Conservation (phyloP, 1,140 invertebrate genomes). For the Hypsibius dujardini region DNA sequence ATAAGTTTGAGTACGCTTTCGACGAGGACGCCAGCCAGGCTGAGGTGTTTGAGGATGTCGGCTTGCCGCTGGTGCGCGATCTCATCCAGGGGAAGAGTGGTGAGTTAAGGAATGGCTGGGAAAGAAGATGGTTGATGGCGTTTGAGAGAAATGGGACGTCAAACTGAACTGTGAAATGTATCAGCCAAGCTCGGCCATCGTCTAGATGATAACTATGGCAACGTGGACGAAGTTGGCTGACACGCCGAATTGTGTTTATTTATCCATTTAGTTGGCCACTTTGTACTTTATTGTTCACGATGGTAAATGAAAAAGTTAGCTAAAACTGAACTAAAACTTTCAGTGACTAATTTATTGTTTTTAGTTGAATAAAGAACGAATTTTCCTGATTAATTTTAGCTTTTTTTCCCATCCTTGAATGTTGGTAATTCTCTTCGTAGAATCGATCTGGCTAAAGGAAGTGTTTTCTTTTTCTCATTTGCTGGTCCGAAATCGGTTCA, state of each 20-base stretch:
- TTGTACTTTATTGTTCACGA: too few relatives aligned
- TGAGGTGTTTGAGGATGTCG: constrained; percentile 65
- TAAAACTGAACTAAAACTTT: not conserved
- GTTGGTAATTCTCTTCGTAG: not conserved
- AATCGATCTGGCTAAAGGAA: not conserved
- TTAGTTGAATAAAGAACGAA: constrained; percentile 4
- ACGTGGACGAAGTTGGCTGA: not conserved
- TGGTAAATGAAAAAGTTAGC: too few relatives aligned
- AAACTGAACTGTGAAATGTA: not conserved
- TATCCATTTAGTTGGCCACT: not conserved
- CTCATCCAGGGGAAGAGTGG: constrained; percentile 52
- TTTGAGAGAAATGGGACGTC: not conserved
- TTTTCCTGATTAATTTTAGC: not conserved
- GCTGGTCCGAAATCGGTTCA: not conserved
- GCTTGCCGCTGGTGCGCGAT: constrained; percentile 60
- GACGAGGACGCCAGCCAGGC: constrained; percentile 53
- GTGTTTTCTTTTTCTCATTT: not conserved
- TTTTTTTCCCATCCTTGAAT: not conserved
- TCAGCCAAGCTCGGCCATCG: not conserved
- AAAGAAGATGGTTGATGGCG: not conserved
- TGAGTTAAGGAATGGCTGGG: constrained; percentile 23
- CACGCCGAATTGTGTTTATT: constrained; percentile 4
- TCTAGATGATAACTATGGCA: not conserved
- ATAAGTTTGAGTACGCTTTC: constrained; percentile 57
- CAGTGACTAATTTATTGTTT: constrained; percentile 6